Evolutionary conservation across 2,797 vertebrate genomes (phyloP), one percentile per base, ranked within the genome.

Genomic region (Vipera latastei): DNA sequence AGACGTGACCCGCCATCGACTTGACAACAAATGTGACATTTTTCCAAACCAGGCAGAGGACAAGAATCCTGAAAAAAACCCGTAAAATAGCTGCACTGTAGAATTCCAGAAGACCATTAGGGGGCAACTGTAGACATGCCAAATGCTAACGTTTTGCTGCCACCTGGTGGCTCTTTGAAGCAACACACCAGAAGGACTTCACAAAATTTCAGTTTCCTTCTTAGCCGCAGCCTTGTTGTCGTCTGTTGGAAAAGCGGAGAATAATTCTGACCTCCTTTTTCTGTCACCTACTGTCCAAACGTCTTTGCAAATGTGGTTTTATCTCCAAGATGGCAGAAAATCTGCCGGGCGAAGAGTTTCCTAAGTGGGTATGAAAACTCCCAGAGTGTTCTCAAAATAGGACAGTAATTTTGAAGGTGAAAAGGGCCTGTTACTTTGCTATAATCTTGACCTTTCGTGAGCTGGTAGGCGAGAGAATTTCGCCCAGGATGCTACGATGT

Each of bases 281-380:
- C 86, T 38, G 55, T 89, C 93, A 28, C 89, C 4, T 28, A 56
- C 28, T 25, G 20, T 22, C 6, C 56, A 56, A 89, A 60, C 65
- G 89, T 63, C 88, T 26, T 1, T 0, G 11, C 65, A 73, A 92
- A 93, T 86, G 51, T 90, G 32, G 55, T 55, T 83, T 95, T 89
- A 61, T 61, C 16, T 89, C 5, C 48, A 65, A 91, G n/a, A 25
- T 57, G 48, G 56, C 28, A 92, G 55, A n/a, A 55, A 63, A 86
- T 8, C 28, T 61, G 8, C 86, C 2, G 20, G 26, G 59, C 57
- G 38, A 32, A 26, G 25, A 26, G 3, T 6, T 59, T 65, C 59
- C 55, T 18, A 51, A 95, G 92, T 44, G 57, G 93, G 4, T 86
- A 86, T 95, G 14, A n/a, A 73, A 78, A 90, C 69, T 69, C 65